phyloP scores from a whole-genome alignment of 1,140 invertebrate genomes.

The Heliothis virescens region DNA sequence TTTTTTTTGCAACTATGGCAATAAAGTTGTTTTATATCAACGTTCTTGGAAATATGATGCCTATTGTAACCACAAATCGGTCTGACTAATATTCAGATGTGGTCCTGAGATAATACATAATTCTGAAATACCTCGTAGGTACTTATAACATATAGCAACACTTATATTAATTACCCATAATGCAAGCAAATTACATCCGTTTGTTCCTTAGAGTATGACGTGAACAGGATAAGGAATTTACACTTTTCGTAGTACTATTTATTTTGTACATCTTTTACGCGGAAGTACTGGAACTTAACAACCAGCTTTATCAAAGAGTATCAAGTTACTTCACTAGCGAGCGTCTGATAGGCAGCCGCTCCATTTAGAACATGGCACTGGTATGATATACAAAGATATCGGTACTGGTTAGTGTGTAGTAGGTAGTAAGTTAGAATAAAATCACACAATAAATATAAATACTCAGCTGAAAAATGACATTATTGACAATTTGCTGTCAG shows the following conservation, averaged over 20 bases:
- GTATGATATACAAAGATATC: no score
- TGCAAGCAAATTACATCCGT: constrained; percentile 57
- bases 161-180: constrained; percentile 56
- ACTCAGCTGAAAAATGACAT: no score
- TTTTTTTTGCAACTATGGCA: constrained; percentile 40
- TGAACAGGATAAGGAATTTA: constrained; percentile 8
- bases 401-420: no score
- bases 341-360: no score
- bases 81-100: constrained; percentile 55
- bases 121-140: constrained; percentile 53
- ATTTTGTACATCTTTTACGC: not conserved
- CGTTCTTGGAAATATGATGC: constrained; percentile 40
- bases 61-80: constrained; percentile 47
- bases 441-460: no score
- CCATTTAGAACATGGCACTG: no score
- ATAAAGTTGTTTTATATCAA: constrained; percentile 8
- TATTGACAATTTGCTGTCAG: no score
- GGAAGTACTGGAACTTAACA: no score
- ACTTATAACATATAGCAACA: constrained; percentile 16
- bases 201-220: constrained; percentile 23
- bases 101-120: constrained; percentile 41
- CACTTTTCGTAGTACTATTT: not conserved
- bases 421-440: no score
- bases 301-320: no score
- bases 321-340: no score